Percentiles rank a stretch among this genome's conserved stretches.
Conservation (phyloP, 2,888 invertebrate genomes). For the Falcaria lacertinaria region DNA sequence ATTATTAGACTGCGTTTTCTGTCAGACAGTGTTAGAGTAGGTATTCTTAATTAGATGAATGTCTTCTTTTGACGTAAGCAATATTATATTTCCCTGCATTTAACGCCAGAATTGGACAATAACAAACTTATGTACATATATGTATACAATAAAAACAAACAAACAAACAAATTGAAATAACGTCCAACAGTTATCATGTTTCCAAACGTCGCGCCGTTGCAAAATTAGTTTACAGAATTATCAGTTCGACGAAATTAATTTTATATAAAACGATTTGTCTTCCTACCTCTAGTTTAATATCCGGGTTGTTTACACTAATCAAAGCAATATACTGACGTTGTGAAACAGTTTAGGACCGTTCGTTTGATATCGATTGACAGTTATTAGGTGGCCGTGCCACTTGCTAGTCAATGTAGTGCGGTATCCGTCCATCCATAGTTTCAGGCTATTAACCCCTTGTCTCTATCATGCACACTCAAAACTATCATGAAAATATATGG, state of each 20-base stretch:
- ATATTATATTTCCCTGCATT: too few relatives aligned
- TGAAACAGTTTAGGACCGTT: background rate
- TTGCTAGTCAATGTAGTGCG: background rate
- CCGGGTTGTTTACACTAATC: too few relatives aligned
- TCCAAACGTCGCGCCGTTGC: background rate
- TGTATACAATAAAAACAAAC: background rate
- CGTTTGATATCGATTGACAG: background rate
- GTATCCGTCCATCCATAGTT: background rate
- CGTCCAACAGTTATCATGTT: background rate
- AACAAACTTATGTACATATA: too few relatives aligned
- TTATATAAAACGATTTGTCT: too few relatives aligned
- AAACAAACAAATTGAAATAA: background rate
- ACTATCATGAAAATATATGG: background rate
- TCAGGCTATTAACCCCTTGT: background rate
- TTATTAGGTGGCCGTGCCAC: background rate
- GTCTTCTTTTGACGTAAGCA: background rate
- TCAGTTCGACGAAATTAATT: too few relatives aligned
- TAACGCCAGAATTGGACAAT: too few relatives aligned
- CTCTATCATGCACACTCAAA: background rate
- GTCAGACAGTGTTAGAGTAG: too few relatives aligned
- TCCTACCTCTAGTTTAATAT: too few relatives aligned
- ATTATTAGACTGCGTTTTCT: too few relatives aligned
- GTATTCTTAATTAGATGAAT: too few relatives aligned
- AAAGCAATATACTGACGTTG: too few relatives aligned
- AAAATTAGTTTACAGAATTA: too few relatives aligned